These are phyloP conservation scores for Chionis minor DNA, from an alignment of 2,113 vertebrate species.

Conservation along the genomic window DNA sequence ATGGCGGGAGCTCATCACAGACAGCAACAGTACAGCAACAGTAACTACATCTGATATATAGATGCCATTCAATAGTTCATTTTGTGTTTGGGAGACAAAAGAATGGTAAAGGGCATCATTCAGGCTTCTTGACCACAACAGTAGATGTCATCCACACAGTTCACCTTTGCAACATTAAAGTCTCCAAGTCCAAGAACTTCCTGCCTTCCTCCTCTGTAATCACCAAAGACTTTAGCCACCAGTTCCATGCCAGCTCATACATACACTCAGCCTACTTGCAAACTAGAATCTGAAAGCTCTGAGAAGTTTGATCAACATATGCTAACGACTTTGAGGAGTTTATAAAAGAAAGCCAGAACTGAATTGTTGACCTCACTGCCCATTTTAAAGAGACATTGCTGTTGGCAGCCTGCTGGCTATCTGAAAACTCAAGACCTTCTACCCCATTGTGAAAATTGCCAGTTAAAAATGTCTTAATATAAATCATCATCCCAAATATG, in stretches of 20 bases:
- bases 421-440: not conserved
- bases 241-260: not conserved
- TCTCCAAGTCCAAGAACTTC: not conserved
- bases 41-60: not conserved
- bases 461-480: not conserved
- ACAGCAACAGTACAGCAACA: not conserved
- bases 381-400: not conserved
- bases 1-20: not conserved
- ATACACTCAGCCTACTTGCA: not conserved
- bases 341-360: not conserved
- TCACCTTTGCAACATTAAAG: not conserved
- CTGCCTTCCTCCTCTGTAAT: not conserved
- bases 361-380: not conserved
- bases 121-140: not conserved
- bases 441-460: not conserved
- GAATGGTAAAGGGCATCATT: not conserved
- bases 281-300: not conserved
- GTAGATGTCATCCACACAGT: not conserved
- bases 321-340: not conserved
- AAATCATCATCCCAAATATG: not conserved
- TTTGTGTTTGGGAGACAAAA: not conserved
- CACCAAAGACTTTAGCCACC: not conserved
- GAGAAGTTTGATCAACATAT: not conserved
- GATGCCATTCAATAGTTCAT: not conserved
- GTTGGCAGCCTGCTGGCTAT: not conserved